Evolutionary conservation across 2,888 invertebrate species (phyloP).

Genomic region (Xestia c-nigrum): DNA sequence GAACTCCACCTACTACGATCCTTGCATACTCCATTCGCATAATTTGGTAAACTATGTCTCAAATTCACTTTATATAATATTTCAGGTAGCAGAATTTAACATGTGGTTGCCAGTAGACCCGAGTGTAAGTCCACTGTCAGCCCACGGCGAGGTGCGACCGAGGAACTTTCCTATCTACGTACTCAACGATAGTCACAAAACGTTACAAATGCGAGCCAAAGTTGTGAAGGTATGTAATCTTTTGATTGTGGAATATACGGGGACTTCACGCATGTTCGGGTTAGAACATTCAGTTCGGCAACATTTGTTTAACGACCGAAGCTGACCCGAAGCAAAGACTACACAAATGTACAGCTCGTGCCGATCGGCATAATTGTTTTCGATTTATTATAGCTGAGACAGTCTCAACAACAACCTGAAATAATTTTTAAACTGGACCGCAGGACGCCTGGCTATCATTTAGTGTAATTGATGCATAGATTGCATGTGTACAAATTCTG

Average conservation of each 20-base stretch:
- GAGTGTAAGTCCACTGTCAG: constrained; percentile 88
- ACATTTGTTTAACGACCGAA: background rate
- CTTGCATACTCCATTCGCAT: background rate
- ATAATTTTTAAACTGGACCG: background rate
- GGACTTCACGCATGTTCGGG: background rate
- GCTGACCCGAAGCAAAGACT: background rate
- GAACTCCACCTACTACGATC: no score
- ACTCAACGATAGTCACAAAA: constrained; percentile 98
- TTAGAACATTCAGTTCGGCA: background rate
- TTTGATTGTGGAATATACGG: background rate
- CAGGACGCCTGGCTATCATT: background rate
- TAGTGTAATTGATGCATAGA: background rate
- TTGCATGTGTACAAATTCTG: background rate
- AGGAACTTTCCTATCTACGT: constrained; percentile 97
- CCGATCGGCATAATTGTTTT: background rate
- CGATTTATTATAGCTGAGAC: background rate
- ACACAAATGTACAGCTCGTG: background rate
- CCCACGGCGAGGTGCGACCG: constrained; percentile 93
- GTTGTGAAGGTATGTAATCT: constrained; percentile 91
- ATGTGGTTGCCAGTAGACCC: constrained; percentile 97
- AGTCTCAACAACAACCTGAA: background rate
- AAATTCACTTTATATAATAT: constrained; percentile 8
- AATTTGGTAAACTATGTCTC: background rate
- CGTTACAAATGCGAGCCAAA: constrained; percentile 96
- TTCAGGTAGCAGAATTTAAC: constrained; percentile 97